Evolutionary conservation across 2,797 vertebrate genomes (phyloP), one percentile per base, ranked within the genome.

Genomic region (Ispidina lecontei): DNA sequence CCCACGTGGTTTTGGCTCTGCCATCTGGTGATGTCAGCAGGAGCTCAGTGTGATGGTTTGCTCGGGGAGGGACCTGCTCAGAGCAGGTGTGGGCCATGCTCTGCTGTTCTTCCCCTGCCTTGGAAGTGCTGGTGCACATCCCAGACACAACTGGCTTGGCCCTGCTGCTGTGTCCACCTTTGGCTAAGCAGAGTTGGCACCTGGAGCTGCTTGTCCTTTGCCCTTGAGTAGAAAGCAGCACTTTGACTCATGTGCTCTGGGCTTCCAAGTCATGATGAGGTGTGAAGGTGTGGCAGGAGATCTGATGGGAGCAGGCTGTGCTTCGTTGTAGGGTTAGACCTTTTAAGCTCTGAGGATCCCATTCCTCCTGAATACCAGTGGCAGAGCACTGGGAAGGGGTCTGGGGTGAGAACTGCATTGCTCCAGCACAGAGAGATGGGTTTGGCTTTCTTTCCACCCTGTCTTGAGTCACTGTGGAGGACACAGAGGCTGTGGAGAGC

Each of bases 181-280:
- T 76, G 56, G 7, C 33, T 94, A 64, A 91, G 82, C 71, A 54
- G 74, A 90, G 71, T 1, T 90, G 86, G 46, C 88, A 56, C 82
- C 75, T 89, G 63, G 63, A 90, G 68, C 71, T 87, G 89, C 62
- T 94, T 46, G 47, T 90, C 74, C 63, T 21, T 35, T 70, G 77
- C 68, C 74, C 89, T 94, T 88, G 87, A 59, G 51, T 46, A 29
- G 26, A 59, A 70, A 82, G 19, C 55, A 74, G 25, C 70, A 16
- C 62, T 76, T 52, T 15, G 52, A 10, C 33, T 58, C 41, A 31
- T 0, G 9, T 41, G 77, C 67, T 63, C 37, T 6, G 29, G 54
- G 47, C 55, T 56, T 89, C 59, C 5, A 3, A 1, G 46, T 58
- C 26, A 1, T 8, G 31, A 23, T 25, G 28, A 29, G 51, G 51